A percentile compares a stretch with the other conserved stretches of the same genome.
phyloP scores from a whole-genome alignment of 2,797 vertebrate species.

The Luscinia luscinia region DNA sequence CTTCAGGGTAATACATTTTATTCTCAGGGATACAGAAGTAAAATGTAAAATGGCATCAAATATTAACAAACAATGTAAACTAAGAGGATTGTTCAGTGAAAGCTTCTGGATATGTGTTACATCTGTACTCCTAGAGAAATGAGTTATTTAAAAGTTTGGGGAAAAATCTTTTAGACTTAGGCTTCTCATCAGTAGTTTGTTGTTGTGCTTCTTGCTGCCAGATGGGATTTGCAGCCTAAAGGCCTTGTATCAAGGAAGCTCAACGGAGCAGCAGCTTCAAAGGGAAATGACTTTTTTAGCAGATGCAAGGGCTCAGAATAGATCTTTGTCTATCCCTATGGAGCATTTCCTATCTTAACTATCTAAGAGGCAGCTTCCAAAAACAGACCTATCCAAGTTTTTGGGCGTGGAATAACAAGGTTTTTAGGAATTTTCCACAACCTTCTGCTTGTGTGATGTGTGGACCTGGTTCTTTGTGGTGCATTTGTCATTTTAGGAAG shows the following conservation, averaged over 20 bases:
- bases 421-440: neutral
- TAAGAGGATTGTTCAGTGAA: neutral
- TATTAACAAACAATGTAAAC: conserved; percentile 19
- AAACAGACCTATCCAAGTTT: neutral
- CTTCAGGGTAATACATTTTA: conserved; percentile 37
- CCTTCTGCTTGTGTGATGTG: neutral
- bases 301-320: conserved; percentile 41
- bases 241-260: conserved; percentile 28
- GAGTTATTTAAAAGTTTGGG: neutral
- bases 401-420: neutral
- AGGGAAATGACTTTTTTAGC: conserved; percentile 32
- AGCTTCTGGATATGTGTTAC: neutral
- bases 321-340: neutral
- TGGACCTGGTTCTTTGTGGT: neutral
- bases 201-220: neutral
- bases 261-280: conserved; percentile 13
- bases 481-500: neutral
- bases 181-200: neutral
- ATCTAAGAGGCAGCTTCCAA: conserved; percentile 24
- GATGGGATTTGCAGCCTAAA: conserved; percentile 40
- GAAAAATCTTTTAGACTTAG: neutral
- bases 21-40: conserved; percentile 4
- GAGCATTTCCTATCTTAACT: conserved; percentile 10
- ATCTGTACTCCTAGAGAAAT: neutral
- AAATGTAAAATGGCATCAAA: conserved; percentile 1